These are phyloP conservation scores for Meghimatium bilineatum DNA, from an alignment of 2,888 invertebrate species.

Conservation along the genomic window DNA sequence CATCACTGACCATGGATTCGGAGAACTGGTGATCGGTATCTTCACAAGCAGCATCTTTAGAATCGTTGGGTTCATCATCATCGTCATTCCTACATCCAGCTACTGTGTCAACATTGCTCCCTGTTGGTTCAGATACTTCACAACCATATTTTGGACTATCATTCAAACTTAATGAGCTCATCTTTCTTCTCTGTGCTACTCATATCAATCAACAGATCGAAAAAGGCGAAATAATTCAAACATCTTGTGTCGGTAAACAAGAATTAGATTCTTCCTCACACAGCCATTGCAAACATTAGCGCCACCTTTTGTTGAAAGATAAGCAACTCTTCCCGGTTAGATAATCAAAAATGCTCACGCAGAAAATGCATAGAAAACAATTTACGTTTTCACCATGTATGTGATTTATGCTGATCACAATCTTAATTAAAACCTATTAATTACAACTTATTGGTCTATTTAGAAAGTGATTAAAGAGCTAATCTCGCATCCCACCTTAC, in stretches of 20 bases:
- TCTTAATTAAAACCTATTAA: no score
- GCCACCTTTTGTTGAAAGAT: constrained; percentile 47
- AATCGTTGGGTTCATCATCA: not conserved
- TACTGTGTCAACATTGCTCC: not conserved
- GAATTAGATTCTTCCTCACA: constrained; percentile 43
- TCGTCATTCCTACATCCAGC: not conserved
- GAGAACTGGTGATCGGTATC: not conserved
- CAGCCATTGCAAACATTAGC: constrained; percentile 47
- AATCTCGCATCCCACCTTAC: no score
- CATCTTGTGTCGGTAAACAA: constrained; percentile 38
- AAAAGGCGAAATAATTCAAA: constrained; percentile 35
- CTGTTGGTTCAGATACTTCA: constrained; percentile 7
- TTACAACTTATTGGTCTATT: no score
- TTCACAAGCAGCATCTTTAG: not conserved
- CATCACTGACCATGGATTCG: not conserved
- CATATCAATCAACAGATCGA: constrained; percentile 44
- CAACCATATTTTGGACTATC: constrained; percentile 23
- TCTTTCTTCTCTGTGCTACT: constrained; percentile 6
- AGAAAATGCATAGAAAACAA: not conserved
- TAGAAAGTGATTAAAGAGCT: no score
- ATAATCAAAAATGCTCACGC: not conserved
- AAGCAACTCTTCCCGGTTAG: constrained; percentile 39
- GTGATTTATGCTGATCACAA: not conserved
- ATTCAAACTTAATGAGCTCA: constrained; percentile 39
- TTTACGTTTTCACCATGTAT: not conserved